Evolutionary conservation across 2,113 vertebrate genomes (phyloP).

Genomic region (Columba janthina): DNA sequence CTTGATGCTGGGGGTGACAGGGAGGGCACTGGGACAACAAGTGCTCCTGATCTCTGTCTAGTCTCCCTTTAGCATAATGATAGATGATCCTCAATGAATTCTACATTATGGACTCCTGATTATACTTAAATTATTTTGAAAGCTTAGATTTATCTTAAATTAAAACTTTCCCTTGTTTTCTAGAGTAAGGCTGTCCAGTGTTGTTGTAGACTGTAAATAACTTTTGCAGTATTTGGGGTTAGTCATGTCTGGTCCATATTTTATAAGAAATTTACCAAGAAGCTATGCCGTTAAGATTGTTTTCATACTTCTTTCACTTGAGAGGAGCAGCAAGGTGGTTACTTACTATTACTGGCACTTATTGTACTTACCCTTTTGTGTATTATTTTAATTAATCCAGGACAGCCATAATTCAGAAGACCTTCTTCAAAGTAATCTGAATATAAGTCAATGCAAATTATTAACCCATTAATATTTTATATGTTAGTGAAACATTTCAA

Average conservation of each 20-base stretch:
- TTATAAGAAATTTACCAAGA: not conserved
- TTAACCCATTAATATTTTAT: slow-evolving; percentile 10
- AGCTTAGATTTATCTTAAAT: slow-evolving; percentile 31
- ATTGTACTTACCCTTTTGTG: not conserved
- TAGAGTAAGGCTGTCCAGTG: not conserved
- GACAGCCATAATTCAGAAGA: not conserved
- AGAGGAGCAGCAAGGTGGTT: not conserved
- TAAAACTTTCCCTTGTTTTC: not conserved
- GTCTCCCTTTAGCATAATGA: not conserved
- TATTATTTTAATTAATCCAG: slow-evolving; percentile 12
- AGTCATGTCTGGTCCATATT: not conserved
- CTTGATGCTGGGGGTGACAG: slow-evolving; percentile 52
- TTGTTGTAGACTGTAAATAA: not conserved
- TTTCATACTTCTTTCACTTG: not conserved
- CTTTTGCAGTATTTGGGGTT: not conserved
- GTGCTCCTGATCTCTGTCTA: slow-evolving; percentile 1
- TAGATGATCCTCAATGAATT: slow-evolving; percentile 34
- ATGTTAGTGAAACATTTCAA: not conserved
- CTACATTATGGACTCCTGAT: slow-evolving; percentile 6
- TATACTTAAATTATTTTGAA: slow-evolving; percentile 45
- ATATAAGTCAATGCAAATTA: not conserved
- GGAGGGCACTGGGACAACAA: slow-evolving; percentile 53
- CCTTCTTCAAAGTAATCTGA: not conserved
- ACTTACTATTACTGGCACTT: not conserved
- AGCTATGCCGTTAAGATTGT: not conserved